Conservation (phyloP, 1,140 invertebrate species). For the Diploscapter pachys region DNA sequence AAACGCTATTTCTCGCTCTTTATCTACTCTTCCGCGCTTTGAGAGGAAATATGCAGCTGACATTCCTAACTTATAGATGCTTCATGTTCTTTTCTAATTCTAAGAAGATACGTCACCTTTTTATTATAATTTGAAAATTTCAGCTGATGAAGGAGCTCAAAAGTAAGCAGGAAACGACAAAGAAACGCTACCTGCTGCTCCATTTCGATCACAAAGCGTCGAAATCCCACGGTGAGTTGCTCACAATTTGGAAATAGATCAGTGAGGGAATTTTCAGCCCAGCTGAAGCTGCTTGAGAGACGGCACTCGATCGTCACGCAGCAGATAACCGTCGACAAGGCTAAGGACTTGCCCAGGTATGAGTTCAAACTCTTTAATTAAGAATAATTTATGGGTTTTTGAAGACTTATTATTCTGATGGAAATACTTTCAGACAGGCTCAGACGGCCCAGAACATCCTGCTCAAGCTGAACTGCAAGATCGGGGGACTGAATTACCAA, state of each 20-base stretch:
- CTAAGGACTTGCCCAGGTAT: background rate
- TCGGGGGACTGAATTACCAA: slow-evolving; percentile 17
- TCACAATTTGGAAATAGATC: background rate
- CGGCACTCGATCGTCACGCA: slow-evolving; percentile 6
- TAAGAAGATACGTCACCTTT: too few species aligned
- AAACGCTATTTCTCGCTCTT: too few species aligned
- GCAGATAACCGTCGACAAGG: slow-evolving; percentile 2
- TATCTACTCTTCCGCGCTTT: too few species aligned
- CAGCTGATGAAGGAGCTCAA: too few species aligned
- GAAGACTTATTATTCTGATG: background rate
- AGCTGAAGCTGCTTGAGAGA: slow-evolving; percentile 16
- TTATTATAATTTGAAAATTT: too few species aligned
- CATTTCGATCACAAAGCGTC: background rate
- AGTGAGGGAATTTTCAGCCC: background rate
- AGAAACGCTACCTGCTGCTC: background rate
- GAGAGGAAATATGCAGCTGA: too few species aligned
- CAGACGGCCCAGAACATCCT: slow-evolving; percentile 9
- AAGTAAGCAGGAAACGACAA: too few species aligned
- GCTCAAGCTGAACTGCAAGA: slow-evolving; percentile 18
- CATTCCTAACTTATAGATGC: too few species aligned
- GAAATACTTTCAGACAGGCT: background rate
- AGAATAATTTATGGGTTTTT: background rate
- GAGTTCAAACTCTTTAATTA: background rate
- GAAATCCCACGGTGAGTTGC: slow-evolving; percentile 4
- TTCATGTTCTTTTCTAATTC: too few species aligned